Conservation (phyloP, 2,113 vertebrate species). For the Pelecanus crispus region DNA sequence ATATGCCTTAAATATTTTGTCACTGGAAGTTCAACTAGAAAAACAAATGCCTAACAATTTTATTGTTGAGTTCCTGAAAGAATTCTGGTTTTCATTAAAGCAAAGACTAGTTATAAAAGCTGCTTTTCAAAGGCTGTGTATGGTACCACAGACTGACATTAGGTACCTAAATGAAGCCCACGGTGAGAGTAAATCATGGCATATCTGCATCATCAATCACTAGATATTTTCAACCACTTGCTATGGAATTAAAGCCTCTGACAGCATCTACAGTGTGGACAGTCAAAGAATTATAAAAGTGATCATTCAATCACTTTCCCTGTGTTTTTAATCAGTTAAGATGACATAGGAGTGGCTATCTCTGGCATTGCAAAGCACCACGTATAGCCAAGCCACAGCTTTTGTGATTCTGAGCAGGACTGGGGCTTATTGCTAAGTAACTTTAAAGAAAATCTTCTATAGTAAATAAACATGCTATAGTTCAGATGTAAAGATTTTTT, state of each 20-base stretch:
- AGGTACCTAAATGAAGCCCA: background rate
- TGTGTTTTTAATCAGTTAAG: slow-evolving; percentile 28
- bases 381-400: background rate
- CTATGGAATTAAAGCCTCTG: background rate
- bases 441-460: background rate
- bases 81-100: slow-evolving; percentile 63
- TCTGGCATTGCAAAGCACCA: background rate
- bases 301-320: background rate
- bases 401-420: background rate
- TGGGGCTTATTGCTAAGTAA: background rate
- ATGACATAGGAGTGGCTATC: background rate
- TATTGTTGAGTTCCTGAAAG: slow-evolving; percentile 7
- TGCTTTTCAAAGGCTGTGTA: background rate
- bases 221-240: background rate
- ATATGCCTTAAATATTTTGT: slow-evolving; percentile 34
- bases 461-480: background rate
- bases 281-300: slow-evolving; percentile 9
- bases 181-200: background rate
- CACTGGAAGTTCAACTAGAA: slow-evolving; percentile 43
- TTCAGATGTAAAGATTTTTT: background rate
- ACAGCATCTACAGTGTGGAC: background rate
- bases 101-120: slow-evolving; percentile 2
- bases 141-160: background rate
- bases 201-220: background rate
- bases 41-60: slow-evolving; percentile 37